phyloP scores from a whole-genome alignment of 2,797 vertebrate species.

The Rhinophrynus dorsalis region DNA sequence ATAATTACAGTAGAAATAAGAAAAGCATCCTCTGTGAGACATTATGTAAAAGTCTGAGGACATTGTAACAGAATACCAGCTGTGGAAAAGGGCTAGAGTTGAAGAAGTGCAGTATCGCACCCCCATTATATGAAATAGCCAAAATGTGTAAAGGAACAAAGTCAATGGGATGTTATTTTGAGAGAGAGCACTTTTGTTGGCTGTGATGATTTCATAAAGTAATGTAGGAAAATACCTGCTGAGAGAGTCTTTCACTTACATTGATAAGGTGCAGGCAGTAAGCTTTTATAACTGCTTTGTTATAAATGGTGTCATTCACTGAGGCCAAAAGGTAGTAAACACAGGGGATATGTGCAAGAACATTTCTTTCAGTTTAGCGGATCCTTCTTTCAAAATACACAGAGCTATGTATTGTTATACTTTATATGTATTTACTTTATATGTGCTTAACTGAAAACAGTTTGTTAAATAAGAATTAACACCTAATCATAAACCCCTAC shows the following conservation, averaged over 20 bases:
- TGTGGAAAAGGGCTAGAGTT: background rate
- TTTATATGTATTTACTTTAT: too few species aligned
- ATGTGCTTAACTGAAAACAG: too few species aligned
- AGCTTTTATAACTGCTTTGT: constrained; percentile 12
- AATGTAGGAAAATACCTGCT: background rate
- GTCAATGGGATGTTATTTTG: background rate
- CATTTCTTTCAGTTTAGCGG: background rate
- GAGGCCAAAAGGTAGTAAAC: constrained; percentile 3
- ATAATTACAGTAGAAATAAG: too few species aligned
- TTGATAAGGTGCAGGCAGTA: background rate
- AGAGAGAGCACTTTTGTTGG: background rate
- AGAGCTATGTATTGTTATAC: too few species aligned
- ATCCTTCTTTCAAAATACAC: too few species aligned
- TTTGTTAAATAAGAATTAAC: too few species aligned
- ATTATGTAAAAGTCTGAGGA: background rate
- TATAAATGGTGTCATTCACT: constrained; percentile 19
- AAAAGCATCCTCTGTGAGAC: background rate
- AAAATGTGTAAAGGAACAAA: background rate
- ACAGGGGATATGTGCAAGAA: background rate
- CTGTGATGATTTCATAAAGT: background rate
- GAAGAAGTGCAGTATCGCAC: background rate
- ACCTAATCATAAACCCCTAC: too few species aligned
- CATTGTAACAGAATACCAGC: background rate
- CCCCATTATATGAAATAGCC: background rate
- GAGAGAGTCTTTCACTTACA: constrained; percentile 24